Evolutionary conservation across 2,797 vertebrate genomes (phyloP).

Genomic region (Tenualosa thibaudeaui): DNA sequence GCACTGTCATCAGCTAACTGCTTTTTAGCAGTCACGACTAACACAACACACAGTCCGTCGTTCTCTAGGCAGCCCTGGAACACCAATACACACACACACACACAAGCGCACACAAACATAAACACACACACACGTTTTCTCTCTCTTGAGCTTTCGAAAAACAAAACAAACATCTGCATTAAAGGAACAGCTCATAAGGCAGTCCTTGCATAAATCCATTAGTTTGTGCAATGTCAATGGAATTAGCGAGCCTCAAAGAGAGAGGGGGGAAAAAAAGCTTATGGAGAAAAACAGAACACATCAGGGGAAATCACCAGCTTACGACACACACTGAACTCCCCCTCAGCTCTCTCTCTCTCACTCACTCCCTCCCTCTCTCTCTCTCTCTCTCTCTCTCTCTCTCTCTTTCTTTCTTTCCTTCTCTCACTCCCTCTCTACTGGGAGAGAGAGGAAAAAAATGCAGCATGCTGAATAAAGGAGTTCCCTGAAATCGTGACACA

Average conservation of each 20-base stretch:
- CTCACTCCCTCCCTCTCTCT: not conserved
- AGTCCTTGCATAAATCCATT: constrained; percentile 3
- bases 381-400: not conserved
- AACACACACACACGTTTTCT: not conserved
- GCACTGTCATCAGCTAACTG: constrained; percentile 86
- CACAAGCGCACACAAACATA: not conserved
- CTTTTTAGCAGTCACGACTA: constrained; percentile 91
- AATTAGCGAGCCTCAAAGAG: constrained; percentile 12
- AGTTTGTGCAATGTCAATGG: constrained; percentile 9
- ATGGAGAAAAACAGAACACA: constrained; percentile 39
- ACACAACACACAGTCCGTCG: constrained; percentile 80
- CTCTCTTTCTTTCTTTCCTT: not conserved
- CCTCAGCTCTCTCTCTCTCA: not conserved
- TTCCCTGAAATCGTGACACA: constrained; percentile 46
- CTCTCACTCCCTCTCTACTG: constrained; percentile 14
- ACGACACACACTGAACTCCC: constrained; percentile 32
- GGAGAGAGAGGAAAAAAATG: constrained; percentile 19
- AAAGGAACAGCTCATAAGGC: constrained; percentile 8
- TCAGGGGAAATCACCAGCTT: constrained; percentile 43
- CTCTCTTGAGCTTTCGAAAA: not conserved
- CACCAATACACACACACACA: constrained; percentile 64
- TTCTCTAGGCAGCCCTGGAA: constrained; percentile 66
- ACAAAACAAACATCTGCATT: constrained; percentile 9
- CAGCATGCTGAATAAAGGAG: constrained; percentile 36
- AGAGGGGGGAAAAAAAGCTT: constrained; percentile 18